Conservation (phyloP, 2,888 invertebrate genomes). For the Hemithea aestivaria region DNA sequence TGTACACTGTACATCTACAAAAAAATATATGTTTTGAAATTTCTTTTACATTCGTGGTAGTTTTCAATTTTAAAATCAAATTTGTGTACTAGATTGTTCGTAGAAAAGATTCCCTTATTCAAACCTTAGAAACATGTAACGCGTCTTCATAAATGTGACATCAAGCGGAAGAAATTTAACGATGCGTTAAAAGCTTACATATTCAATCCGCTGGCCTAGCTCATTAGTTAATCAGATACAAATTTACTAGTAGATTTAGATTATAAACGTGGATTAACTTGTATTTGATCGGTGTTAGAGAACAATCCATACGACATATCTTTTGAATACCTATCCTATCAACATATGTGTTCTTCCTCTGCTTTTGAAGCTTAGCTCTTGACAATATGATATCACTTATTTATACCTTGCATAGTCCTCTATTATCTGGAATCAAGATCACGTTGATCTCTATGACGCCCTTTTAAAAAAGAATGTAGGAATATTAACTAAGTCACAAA, state of each 20-base stretch:
- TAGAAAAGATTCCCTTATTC: too few relatives aligned
- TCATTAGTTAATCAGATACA: constrained; percentile 31
- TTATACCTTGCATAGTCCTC: constrained; percentile 4
- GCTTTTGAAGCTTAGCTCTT: constrained; percentile 52
- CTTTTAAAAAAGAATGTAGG: too few relatives aligned
- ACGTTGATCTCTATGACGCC: constrained; percentile 7
- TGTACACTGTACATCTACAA: too few relatives aligned
- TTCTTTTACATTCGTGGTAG: too few relatives aligned
- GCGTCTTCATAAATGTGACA: too few relatives aligned
- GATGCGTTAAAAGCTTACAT: constrained; percentile 6
- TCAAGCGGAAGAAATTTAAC: not conserved
- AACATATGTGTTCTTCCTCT: constrained; percentile 72
- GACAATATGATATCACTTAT: constrained; percentile 54
- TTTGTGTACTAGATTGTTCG: too few relatives aligned
- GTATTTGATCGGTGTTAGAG: constrained; percentile 60
- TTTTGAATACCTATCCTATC: constrained; percentile 40
- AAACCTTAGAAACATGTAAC: too few relatives aligned
- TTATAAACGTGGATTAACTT: constrained; percentile 37
- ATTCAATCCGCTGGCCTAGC: constrained; percentile 21
- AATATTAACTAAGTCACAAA: too few relatives aligned
- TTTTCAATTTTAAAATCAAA: too few relatives aligned
- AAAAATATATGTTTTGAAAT: too few relatives aligned
- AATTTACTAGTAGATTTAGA: constrained; percentile 34
- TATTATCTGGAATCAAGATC: constrained; percentile 2
- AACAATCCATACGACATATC: constrained; percentile 69